Evolutionary conservation across 1,140 invertebrate genomes (phyloP), one percentile per base, ranked within the genome.

Genomic region (Bombus picipes): DNA sequence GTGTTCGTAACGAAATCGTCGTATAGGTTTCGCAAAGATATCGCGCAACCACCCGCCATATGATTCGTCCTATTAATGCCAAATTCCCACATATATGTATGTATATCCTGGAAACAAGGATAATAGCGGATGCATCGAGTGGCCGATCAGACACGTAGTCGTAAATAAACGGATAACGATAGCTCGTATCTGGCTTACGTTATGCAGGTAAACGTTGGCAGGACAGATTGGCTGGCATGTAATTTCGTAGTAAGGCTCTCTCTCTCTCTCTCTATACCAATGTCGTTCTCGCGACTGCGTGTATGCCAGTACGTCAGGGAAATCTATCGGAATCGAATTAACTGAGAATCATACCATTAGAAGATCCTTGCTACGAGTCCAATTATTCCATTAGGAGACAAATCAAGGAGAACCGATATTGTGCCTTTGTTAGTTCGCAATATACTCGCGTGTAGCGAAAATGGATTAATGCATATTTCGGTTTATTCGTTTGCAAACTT

Each of bases 81-180:
- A 90, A 89, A 87, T 89, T 71, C 81, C 73, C 47, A 34, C 81
- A 74, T 66, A 71, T 77, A 79, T 37, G 41, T 77, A 82, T 37
- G 22, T 37, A 32, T 32, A 77, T 53, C 53, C 34, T 65, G 87
- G 76, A 68, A 68, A 83, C 71, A 57, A 83, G 86, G 88, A 83
- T 90, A 90, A 90, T 86, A 75, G 79, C 78, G 82, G 88, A 89
- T 83, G 83, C 89, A 86, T 82, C 81, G 89, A 86, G 68, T 81
- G 78, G 81, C 72, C 87, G 91, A 92, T 92, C 83, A 81, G 81
- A 88, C 70, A 43, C 77, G 39, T 53, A 77, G 87, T 87, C 88
- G 88, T 92, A 92, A 92, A 92, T 92, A 92, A 91, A 92, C 85
- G 92, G 92, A 92, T 92, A 92, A 92, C 91, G 92, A 92, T 91